phyloP scores from a whole-genome alignment of 2,113 vertebrate genomes.

The Haliaeetus leucogaster region DNA sequence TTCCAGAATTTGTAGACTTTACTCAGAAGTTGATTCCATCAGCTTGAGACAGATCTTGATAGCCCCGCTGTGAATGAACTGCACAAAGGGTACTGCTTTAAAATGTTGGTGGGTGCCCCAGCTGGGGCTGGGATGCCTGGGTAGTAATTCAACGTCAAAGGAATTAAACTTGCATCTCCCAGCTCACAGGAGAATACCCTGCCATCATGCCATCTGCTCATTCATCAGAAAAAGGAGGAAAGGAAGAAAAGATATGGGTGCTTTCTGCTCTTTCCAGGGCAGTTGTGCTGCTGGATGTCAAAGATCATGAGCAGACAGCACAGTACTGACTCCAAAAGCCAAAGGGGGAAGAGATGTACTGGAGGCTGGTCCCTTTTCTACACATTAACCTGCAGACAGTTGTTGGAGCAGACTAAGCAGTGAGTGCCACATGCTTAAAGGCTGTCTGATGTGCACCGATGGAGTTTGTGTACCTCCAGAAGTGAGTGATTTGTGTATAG shows the following conservation, averaged over 20 bases:
- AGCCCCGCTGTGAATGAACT: not conserved
- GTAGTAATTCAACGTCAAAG: not conserved
- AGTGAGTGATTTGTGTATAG: not conserved
- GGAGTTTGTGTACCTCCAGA: not conserved
- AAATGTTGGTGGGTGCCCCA: not conserved
- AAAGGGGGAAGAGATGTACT: not conserved
- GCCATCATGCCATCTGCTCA: accelerated
- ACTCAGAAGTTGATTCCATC: not conserved
- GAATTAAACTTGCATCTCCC: not conserved
- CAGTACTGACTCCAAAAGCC: not conserved
- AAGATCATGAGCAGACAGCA: not conserved
- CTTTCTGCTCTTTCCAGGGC: not conserved
- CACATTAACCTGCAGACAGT: not conserved
- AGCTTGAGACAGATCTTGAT: not conserved
- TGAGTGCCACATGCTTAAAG: not conserved
- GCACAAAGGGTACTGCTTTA: not conserved
- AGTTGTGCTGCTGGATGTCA: not conserved
- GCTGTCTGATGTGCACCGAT: not conserved
- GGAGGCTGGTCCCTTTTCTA: not conserved
- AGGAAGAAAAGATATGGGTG: not conserved
- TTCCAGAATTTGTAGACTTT: not conserved
- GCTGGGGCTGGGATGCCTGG: not conserved
- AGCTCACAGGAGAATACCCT: not conserved
- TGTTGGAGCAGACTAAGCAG: not conserved
- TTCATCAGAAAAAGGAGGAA: not conserved